Conservation (phyloP, 2,888 invertebrate species). For the Idaea biselata region DNA sequence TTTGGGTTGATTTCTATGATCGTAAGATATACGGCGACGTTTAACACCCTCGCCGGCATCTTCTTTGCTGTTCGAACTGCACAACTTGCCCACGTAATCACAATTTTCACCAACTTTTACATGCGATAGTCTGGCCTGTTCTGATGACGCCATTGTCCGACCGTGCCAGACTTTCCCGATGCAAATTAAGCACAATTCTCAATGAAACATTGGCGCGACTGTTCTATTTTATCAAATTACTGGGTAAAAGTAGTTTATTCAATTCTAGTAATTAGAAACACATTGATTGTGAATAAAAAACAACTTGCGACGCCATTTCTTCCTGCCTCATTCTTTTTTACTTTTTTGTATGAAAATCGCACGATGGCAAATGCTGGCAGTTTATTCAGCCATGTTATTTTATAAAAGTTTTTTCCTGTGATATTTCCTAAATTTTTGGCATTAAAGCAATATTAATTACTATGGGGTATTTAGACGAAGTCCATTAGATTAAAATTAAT, state of each 20-base stretch:
- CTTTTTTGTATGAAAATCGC: slow-evolving; percentile 42
- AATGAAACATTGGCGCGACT: slow-evolving; percentile 57
- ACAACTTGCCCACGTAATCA: slow-evolving; percentile 54
- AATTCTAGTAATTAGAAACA: slow-evolving; percentile 60
- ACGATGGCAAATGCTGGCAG: slow-evolving; percentile 36
- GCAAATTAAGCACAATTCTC: slow-evolving; percentile 52
- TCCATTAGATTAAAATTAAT: not conserved
- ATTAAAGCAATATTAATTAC: too few species aligned
- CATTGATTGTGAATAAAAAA: slow-evolving; percentile 71
- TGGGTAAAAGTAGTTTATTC: slow-evolving; percentile 42
- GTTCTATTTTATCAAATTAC: slow-evolving; percentile 44
- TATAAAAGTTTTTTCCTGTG: too few species aligned
- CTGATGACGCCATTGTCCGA: slow-evolving; percentile 79
- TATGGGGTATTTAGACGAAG: too few species aligned
- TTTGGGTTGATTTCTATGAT: slow-evolving; percentile 71
- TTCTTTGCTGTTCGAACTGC: slow-evolving; percentile 51
- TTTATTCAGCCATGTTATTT: slow-evolving; percentile 34
- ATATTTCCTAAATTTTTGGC: not conserved
- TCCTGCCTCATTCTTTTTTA: slow-evolving; percentile 57
- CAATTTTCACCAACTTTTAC: slow-evolving; percentile 73
- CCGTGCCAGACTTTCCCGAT: slow-evolving; percentile 54
- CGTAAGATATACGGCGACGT: slow-evolving; percentile 70
- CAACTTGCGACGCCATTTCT: slow-evolving; percentile 80
- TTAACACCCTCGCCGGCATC: slow-evolving; percentile 69
- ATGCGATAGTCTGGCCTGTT: slow-evolving; percentile 64